Evolutionary conservation across 2,797 vertebrate genomes (phyloP), one percentile per base, ranked within the genome.

Genomic region (Syngnathus acus): DNA sequence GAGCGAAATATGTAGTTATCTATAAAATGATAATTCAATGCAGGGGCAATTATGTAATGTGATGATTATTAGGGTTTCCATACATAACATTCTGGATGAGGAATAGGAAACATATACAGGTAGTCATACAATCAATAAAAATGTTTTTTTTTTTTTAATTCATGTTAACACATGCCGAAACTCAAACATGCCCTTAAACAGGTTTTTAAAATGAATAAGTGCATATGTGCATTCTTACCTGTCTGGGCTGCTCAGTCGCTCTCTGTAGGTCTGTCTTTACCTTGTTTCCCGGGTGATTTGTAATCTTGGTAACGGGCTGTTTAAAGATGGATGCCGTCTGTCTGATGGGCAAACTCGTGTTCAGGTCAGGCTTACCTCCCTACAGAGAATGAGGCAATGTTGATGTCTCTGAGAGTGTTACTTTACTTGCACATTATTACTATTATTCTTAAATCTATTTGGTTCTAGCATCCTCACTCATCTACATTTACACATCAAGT

Each of bases 261-360:
- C 92, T 90, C 74, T 98, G 95, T 4, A 89, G 88, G 73, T 98
- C 95, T 0, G 91, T 89, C 75, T 95, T 94, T 71, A 98, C 95
- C 86, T 96, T 98, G 88, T 97, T 98, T 69, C 76, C 92, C 0
- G 94, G 94, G 69, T 98, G 94, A 80, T 92, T 93, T 4, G 94
- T 95, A 47, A 98, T 92, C 92, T 97, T 98, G 87, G 95, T 98
- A 81, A 98, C 94, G 0, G 95, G 95, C 73, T 98, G 95, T 78
- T 97, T 97, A 80, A 97, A 98, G 86, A 98, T 98, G 43, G 95
- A 97, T 0, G 95, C 95, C 0, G 95, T 98, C 74, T 98, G 95
- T 79, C 95, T 89, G 81, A 98, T 97, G 14, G 95, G 95, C 67
- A 98, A 89, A 9, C 93, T 89, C 3, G 95, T 98, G 83, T 96